Conservation (phyloP, 2,797 vertebrate genomes). For the Apodemus agrarius region DNA sequence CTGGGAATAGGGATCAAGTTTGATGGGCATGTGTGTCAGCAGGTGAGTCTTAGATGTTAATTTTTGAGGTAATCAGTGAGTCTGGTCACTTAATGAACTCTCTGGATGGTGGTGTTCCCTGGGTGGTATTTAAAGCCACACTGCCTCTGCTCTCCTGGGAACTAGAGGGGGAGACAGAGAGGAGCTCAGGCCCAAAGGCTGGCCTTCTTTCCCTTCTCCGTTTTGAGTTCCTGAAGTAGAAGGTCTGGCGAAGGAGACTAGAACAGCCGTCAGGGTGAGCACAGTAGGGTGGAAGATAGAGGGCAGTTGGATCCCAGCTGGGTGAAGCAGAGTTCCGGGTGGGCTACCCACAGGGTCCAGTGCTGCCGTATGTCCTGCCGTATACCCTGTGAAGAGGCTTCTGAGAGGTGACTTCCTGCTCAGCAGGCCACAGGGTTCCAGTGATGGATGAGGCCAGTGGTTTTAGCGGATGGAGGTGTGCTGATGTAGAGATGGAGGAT, state of each 20-base stretch:
- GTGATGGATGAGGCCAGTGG: neutral
- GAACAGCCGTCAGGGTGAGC: neutral
- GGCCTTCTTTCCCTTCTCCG: neutral
- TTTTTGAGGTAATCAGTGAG: neutral
- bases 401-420: neutral
- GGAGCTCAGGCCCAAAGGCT: neutral
- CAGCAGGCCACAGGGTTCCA: neutral
- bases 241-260: neutral
- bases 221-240: neutral
- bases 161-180: neutral
- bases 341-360: accelerated
- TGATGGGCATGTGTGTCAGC: neutral
- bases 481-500: neutral
- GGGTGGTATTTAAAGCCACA: neutral
- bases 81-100: neutral
- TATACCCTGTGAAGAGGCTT: neutral
- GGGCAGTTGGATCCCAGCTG: neutral
- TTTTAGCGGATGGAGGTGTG: neutral
- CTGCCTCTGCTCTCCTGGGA: neutral
- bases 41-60: neutral
- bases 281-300: neutral
- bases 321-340: neutral
- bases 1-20: neutral
- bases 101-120: neutral
- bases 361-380: neutral